Evolutionary conservation across 2,888 invertebrate species (phyloP).

Genomic region (Willowsia nigromaculata): DNA sequence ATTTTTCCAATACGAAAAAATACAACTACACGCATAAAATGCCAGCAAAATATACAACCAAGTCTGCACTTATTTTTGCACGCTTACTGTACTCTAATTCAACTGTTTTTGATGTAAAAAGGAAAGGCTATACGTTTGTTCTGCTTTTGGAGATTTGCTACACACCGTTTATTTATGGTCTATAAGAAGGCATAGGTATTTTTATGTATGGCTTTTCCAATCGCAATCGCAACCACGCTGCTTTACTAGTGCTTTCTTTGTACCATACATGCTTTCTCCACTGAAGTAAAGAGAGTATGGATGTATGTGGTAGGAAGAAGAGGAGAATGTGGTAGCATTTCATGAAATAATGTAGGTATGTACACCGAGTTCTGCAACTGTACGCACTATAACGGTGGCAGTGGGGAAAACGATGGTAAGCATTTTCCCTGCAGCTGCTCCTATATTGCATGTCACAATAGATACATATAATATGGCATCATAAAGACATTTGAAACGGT

Average conservation of each 20-base stretch:
- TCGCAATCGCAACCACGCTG: neutral
- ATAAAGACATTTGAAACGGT: neutral
- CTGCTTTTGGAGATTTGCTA: no score
- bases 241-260: neutral
- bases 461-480: neutral
- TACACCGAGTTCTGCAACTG: neutral
- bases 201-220: neutral
- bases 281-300: neutral
- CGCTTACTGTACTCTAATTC: no score
- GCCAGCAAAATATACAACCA: no score
- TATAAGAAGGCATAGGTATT: no score
- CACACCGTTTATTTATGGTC: no score
- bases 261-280: neutral
- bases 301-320: neutral
- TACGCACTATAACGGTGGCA: neutral
- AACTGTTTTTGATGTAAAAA: no score
- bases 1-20: no score
- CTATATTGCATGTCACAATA: neutral
- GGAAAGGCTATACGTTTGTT: no score
- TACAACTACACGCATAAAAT: no score
- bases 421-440: conserved; percentile 41
- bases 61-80: no score
- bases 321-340: neutral
- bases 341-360: neutral
- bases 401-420: neutral